Evolutionary conservation across 2,888 invertebrate genomes (phyloP), one percentile per base, ranked within the genome.

Genomic region (Tuta absoluta): DNA sequence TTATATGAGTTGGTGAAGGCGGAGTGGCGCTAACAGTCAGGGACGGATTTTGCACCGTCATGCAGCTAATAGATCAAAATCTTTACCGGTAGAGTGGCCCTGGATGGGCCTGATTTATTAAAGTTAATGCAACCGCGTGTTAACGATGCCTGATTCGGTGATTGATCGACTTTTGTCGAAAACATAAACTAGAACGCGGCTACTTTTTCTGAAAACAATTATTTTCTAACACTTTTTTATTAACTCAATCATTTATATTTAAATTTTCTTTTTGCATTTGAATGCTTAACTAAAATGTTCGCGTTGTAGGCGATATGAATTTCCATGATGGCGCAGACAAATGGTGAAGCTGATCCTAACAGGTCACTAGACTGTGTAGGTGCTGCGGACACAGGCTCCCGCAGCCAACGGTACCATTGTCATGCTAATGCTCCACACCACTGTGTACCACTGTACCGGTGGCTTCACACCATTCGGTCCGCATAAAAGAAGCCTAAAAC

Each of bases 61-160:
- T 81, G 77, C 72, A 79, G 76, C 79, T 89, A 91, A 91, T 91
- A 91, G 91, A 91, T 90, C 86, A 81, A 80, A 88, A 90, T 91
- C 89, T 88, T 81, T 78, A 80, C 75, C 80, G 75, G 79, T 73
- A 79, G 82, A 87, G 86, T 86, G 84, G 84, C 73, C 73, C 76
- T 79, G 82, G 86, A 84, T 84, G 74, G 83, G 80, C 73, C 82
- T 83, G 84, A 80, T 85, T 85, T 85, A 86, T 87, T 79, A 81
- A 83, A 84, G 80, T 84, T 85, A 86, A 87, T 85, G 86, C 85
- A 84, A 82, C 80, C 48, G 80, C 82, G 79, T 85, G 79, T 84
- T 89, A 89, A 89, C 86, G 87, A 88, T 81, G 83, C 82, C 77
- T 87, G 89, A 87, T 88, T 87, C 73, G 82, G 84, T 90, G 90